Conservation (phyloP, 2,888 invertebrate genomes). For the Brassicogethes aeneus region DNA sequence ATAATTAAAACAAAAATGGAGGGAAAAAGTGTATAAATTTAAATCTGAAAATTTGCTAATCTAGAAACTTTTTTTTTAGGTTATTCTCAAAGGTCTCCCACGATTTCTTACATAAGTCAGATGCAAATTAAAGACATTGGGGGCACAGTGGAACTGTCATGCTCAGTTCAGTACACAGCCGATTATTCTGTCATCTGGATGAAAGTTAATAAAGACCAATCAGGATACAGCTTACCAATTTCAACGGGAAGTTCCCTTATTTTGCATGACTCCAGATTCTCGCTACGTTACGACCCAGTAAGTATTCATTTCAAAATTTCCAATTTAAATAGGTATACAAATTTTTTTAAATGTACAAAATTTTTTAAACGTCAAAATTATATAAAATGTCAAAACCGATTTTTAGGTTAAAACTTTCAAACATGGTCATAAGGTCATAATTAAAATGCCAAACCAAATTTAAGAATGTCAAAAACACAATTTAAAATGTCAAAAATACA, state of each 20-base stretch:
- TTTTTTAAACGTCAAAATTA: constrained; percentile 1
- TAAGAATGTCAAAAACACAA: too few relatives aligned
- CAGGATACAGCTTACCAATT: constrained; percentile 68
- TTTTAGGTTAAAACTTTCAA: too few relatives aligned
- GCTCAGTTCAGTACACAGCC: constrained; percentile 81
- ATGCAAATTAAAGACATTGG: constrained; percentile 90
- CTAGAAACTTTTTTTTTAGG: constrained; percentile 43
- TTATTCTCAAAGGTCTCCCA: constrained; percentile 66
- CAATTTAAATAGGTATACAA: too few relatives aligned
- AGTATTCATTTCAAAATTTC: constrained; percentile 14
- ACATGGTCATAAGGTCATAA: too few relatives aligned
- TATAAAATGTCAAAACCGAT: too few relatives aligned
- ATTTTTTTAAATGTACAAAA: constrained; percentile 5
- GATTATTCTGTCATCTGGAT: constrained; percentile 82
- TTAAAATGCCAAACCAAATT: too few relatives aligned
- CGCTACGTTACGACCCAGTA: constrained; percentile 63
- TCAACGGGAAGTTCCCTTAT: constrained; percentile 78
- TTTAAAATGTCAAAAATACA: too few relatives aligned
- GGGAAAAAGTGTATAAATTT: too few relatives aligned
- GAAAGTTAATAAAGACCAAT: constrained; percentile 53
- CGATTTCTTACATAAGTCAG: constrained; percentile 85
- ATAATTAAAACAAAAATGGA: too few relatives aligned
- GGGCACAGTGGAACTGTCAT: constrained; percentile 76
- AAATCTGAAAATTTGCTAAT: too few relatives aligned
- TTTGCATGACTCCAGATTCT: constrained; percentile 75